A percentile compares a stretch with the other conserved stretches of the same genome.
phyloP scores from a whole-genome alignment of 2,888 invertebrate genomes.

The Drosophila borborema region DNA sequence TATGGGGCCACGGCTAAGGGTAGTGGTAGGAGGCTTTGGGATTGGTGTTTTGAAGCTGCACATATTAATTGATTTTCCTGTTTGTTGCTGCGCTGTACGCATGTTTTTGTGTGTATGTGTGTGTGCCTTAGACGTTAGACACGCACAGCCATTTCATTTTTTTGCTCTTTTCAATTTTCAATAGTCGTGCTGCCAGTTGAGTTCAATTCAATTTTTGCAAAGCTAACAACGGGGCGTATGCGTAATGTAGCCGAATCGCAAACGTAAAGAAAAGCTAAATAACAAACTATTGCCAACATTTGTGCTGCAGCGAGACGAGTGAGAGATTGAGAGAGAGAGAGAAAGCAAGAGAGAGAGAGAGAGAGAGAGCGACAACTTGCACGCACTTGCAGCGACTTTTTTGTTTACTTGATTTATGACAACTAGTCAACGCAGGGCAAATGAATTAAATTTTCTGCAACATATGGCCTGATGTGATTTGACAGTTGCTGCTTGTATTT shows the following conservation, averaged over 20 bases:
- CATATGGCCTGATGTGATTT: constrained; percentile 41
- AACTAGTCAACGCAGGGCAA: constrained; percentile 4
- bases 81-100: constrained; percentile 20
- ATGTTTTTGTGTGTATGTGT: neutral
- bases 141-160: neutral
- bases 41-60: constrained; percentile 15
- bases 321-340: neutral
- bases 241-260: constrained; percentile 19
- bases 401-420: constrained; percentile 13
- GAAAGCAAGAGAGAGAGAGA: neutral
- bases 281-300: constrained; percentile 44
- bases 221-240: constrained; percentile 28
- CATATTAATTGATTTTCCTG: constrained; percentile 60
- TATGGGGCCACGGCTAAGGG: too few relatives aligned
- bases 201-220: constrained; percentile 18
- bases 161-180: constrained; percentile 11
- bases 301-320: neutral
- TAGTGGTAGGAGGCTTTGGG: too few relatives aligned
- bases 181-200: constrained; percentile 1
- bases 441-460: constrained; percentile 47
- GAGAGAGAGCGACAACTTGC: neutral
- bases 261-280: neutral
- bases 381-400: constrained; percentile 4
- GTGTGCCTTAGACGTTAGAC: neutral
- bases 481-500: constrained; percentile 21